Evolutionary conservation across 37 sponge, comb jelly and placozoan species (phyloP).

Genomic region (Mnemiopsis leidyi): DNA sequence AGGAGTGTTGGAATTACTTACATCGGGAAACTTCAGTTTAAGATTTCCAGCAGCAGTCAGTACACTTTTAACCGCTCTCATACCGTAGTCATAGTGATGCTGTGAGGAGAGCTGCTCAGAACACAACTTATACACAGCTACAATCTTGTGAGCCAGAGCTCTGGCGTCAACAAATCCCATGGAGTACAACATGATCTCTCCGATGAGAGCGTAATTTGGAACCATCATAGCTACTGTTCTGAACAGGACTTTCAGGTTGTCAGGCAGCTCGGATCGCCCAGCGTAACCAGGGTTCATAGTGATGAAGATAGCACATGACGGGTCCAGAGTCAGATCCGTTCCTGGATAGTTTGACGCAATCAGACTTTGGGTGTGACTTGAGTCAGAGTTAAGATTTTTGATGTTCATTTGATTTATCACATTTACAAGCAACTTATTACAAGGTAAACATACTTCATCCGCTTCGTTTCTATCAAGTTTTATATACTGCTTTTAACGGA

Average conservation of each 20-base stretch:
- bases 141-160: slow-evolving; percentile 90
- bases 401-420: no score
- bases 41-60: slow-evolving; percentile 97
- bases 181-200: slow-evolving; percentile 98
- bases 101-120: slow-evolving; percentile 98
- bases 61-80: slow-evolving; percentile 96
- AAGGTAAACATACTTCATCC: no score
- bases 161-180: slow-evolving; percentile 98
- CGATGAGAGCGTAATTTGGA: slow-evolving; percentile 96
- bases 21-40: slow-evolving; percentile 87
- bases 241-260: slow-evolving; percentile 89
- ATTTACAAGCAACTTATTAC: no score
- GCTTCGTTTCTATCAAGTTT: no score
- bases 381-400: no score
- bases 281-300: slow-evolving; percentile 99
- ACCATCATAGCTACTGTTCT: slow-evolving; percentile 99
- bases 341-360: no score
- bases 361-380: no score
- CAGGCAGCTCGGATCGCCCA: slow-evolving; percentile 94
- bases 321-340: slow-evolving; percentile 87
- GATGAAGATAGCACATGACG: slow-evolving; percentile 94
- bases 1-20: no score
- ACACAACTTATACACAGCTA: slow-evolving; percentile 91
- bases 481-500: background rate
- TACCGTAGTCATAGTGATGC: slow-evolving; percentile 98